Evolutionary conservation across 2,113 vertebrate genomes (phyloP).

Genomic region (Anolis sagrei): DNA sequence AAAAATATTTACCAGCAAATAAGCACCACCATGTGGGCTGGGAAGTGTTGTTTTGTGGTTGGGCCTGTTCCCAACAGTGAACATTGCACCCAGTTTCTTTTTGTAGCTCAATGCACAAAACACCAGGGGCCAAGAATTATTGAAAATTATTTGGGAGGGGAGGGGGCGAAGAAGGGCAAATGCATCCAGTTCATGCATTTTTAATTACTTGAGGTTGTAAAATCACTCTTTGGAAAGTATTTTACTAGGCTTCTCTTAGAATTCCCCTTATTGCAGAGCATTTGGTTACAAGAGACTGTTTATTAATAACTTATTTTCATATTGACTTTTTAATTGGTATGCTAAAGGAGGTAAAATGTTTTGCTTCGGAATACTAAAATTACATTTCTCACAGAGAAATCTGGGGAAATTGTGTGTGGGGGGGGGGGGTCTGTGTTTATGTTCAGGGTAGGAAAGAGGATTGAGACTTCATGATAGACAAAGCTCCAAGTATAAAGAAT

Average conservation of each 20-base stretch:
- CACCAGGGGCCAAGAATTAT: slow-evolving; percentile 36
- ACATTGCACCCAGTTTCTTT: slow-evolving; percentile 56
- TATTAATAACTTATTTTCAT: slow-evolving; percentile 76
- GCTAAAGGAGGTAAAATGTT: slow-evolving; percentile 59
- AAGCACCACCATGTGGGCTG: neutral
- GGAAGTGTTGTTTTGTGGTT: slow-evolving; percentile 30
- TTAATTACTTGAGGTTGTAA: slow-evolving; percentile 77
- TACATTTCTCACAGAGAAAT: slow-evolving; percentile 76
- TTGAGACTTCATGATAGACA: slow-evolving; percentile 47
- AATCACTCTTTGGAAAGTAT: slow-evolving; percentile 74
- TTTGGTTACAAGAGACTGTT: slow-evolving; percentile 74
- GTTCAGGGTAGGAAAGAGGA: slow-evolving; percentile 33
- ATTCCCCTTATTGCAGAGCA: slow-evolving; percentile 62
- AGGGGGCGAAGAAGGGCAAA: neutral
- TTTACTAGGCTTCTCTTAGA: slow-evolving; percentile 65
- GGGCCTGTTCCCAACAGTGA: slow-evolving; percentile 37
- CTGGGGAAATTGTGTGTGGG: slow-evolving; percentile 74
- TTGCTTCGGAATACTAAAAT: slow-evolving; percentile 68
- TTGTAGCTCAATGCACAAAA: slow-evolving; percentile 21
- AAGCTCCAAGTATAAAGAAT: slow-evolving; percentile 44
- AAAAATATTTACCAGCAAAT: neutral
- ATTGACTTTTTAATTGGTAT: slow-evolving; percentile 73
- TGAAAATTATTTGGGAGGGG: slow-evolving; percentile 41
- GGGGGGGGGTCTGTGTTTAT: slow-evolving; percentile 51
- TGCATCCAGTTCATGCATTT: slow-evolving; percentile 73